phyloP scores from a whole-genome alignment of 2,113 vertebrate species.

The Phalacrocorax brasilianus region DNA sequence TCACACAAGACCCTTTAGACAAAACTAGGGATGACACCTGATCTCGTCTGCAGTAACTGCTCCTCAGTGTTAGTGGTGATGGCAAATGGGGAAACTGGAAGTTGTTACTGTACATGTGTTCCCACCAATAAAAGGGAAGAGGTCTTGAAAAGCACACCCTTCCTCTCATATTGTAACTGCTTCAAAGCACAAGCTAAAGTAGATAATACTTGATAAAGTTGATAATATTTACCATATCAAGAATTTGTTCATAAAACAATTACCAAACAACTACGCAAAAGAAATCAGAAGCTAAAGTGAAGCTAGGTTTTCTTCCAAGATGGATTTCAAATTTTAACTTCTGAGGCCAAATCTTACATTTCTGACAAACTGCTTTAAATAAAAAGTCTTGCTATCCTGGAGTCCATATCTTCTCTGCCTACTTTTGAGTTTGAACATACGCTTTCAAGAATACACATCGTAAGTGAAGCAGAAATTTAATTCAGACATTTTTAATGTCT shows the following conservation, averaged over 20 bases:
- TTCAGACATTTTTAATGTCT: not conserved
- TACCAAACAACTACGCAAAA: not conserved
- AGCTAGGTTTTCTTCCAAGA: not conserved
- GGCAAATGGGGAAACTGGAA: not conserved
- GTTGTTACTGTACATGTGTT: fast-evolving
- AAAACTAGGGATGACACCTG: not conserved
- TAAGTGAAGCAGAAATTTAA: not conserved
- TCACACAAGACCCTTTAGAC: not conserved
- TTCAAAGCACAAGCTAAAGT: not conserved
- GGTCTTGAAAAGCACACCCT: not conserved
- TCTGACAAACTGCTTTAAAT: not conserved
- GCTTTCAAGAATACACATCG: not conserved
- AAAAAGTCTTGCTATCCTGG: not conserved
- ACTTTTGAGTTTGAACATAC: not conserved
- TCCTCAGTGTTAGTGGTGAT: not conserved
- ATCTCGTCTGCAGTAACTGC: not conserved
- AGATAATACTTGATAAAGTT: not conserved
- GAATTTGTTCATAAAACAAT: not conserved
- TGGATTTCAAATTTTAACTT: not conserved
- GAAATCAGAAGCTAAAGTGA: not conserved
- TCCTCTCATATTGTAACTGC: not conserved
- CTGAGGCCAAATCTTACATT: not conserved
- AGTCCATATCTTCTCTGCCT: not conserved
- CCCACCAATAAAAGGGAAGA: not conserved
- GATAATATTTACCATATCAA: not conserved